phyloP scores from a whole-genome alignment of 92 coral and sea anemone genomes.

The Parazoanthus atlanticus region DNA sequence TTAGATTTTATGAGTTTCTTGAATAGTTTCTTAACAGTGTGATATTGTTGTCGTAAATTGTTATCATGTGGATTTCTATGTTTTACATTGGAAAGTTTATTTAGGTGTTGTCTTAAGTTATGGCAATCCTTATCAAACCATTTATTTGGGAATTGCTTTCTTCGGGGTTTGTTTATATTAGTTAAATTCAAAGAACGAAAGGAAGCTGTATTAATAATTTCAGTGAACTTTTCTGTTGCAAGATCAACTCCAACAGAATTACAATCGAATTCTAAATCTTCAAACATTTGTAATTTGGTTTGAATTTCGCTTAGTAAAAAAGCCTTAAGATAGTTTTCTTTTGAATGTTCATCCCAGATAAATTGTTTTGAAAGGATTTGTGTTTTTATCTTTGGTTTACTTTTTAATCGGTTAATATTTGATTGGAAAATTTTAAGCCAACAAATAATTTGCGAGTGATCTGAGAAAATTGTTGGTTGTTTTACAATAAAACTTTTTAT shows the following conservation, averaged over 20 bases:
- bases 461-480: slow-evolving; percentile 42
- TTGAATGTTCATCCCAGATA: slow-evolving; percentile 28
- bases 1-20: not conserved
- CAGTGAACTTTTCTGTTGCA: not conserved
- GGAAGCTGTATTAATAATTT: not conserved
- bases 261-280: not conserved
- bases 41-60: slow-evolving; percentile 7
- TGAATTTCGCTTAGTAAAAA: not conserved
- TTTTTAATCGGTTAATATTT: not conserved
- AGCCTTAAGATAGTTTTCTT: not conserved
- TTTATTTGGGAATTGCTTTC: not conserved
- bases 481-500: slow-evolving; percentile 24
- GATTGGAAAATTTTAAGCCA: not conserved
- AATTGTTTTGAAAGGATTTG: slow-evolving; percentile 32
- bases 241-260: not conserved
- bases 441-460: slow-evolving; percentile 54
- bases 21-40: not conserved
- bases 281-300: not conserved
- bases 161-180: not conserved
- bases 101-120: not conserved
- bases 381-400: slow-evolving; percentile 11
- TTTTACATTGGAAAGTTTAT: not conserved
- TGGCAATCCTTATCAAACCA: slow-evolving; percentile 12
- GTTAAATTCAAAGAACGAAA: not conserved
- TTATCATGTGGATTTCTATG: not conserved